Evolutionary conservation across 1,140 invertebrate species (phyloP).

Genomic region (Macrotrachela quadricornifera): DNA sequence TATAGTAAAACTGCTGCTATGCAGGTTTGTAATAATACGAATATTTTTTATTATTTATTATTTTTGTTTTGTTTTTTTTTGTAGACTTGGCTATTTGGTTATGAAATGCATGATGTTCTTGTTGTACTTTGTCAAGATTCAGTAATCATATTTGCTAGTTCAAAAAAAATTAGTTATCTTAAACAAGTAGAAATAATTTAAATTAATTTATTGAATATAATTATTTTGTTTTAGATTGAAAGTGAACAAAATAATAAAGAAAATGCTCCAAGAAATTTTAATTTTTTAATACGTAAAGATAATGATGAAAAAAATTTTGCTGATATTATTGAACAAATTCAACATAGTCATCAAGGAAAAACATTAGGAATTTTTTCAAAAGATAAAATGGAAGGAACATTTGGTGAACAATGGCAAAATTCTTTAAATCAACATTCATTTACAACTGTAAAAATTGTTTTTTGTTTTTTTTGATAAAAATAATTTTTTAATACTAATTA

Average conservation of each 20-base stretch:
- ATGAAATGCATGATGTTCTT: neutral
- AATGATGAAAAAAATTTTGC: neutral
- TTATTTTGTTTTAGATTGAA: neutral
- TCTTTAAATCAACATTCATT: neutral
- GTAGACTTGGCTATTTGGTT: neutral
- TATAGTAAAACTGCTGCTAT: too few relatives aligned
- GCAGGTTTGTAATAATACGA: too few relatives aligned
- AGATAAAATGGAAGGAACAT: conserved; percentile 4
- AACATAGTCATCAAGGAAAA: neutral
- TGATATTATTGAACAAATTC: neutral
- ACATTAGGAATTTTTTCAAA: conserved; percentile 1
- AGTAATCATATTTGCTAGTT: neutral
- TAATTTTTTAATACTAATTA: too few relatives aligned
- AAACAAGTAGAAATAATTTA: neutral
- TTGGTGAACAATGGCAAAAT: conserved; percentile 8
- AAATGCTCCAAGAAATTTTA: neutral
- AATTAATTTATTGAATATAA: neutral
- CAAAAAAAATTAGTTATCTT: neutral
- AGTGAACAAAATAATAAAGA: neutral
- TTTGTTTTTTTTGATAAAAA: neutral
- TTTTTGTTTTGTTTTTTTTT: too few relatives aligned
- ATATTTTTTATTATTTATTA: too few relatives aligned
- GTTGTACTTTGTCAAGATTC: neutral
- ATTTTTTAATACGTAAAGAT: neutral
- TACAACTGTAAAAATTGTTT: neutral